A percentile compares a stretch with the other conserved stretches of the same genome.
These are phyloP conservation scores for Anaspis maculata DNA, from an alignment of 2,888 invertebrate genomes.

Conservation along the genomic window DNA sequence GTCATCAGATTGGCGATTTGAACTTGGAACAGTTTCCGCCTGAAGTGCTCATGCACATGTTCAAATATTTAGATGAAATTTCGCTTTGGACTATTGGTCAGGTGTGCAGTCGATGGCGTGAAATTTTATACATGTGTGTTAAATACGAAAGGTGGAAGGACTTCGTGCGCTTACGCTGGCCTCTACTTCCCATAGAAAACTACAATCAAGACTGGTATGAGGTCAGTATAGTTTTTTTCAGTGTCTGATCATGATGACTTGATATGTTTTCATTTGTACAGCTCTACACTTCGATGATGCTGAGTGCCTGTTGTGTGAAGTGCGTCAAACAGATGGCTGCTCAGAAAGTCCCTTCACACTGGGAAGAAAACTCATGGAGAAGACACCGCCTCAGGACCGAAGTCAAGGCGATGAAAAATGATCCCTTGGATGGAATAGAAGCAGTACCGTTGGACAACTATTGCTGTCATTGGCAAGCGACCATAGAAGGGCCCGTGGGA, in stretches of 20 bases:
- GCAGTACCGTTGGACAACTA: constrained; percentile 71
- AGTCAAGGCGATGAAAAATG: constrained; percentile 58
- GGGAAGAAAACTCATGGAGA: constrained; percentile 71
- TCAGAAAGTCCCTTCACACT: constrained; percentile 56
- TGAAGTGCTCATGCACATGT: constrained; percentile 72
- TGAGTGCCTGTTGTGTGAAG: constrained; percentile 77
- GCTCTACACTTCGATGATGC: constrained; percentile 59
- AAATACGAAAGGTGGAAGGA: constrained; percentile 73
- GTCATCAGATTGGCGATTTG: constrained; percentile 19
- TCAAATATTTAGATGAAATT: constrained; percentile 84
- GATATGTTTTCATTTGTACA: constrained; percentile 43
- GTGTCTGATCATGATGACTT: neutral
- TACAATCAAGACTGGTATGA: constrained; percentile 66
- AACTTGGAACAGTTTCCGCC: constrained; percentile 31
- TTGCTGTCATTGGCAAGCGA: constrained; percentile 90
- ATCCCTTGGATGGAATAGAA: constrained; percentile 80
- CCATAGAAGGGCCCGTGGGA: constrained; percentile 82
- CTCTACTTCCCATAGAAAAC: constrained; percentile 61
- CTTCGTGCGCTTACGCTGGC: constrained; percentile 74
- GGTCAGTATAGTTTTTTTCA: constrained; percentile 38
- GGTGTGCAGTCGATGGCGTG: constrained; percentile 79
- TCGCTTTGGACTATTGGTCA: constrained; percentile 83
- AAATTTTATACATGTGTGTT: constrained; percentile 64
- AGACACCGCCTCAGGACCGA: constrained; percentile 72
- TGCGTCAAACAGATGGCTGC: constrained; percentile 81